Conservation (phyloP, 2,888 invertebrate species). For the Eubasilissa splendida region DNA sequence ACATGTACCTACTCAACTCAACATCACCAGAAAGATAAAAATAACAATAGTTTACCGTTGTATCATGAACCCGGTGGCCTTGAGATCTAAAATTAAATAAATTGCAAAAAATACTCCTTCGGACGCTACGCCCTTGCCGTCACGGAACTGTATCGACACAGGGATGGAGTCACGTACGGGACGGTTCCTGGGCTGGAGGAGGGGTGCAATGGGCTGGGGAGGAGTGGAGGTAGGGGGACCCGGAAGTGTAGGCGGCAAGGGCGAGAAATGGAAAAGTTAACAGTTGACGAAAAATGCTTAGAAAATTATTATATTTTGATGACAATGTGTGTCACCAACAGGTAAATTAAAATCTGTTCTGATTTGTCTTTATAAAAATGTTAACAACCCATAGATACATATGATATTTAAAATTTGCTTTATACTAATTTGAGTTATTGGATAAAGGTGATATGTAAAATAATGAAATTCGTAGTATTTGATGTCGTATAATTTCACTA, state of each 20-base stretch:
- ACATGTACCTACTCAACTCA: too few species aligned
- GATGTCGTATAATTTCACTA: too few species aligned
- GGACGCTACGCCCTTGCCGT: constrained; percentile 21
- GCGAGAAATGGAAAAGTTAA: constrained; percentile 21
- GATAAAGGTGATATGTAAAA: too few species aligned
- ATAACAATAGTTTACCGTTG: background rate
- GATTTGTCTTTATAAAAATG: too few species aligned
- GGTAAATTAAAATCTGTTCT: too few species aligned
- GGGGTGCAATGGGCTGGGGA: background rate
- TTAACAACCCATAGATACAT: too few species aligned
- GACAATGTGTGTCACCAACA: too few species aligned
- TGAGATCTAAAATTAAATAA: background rate
- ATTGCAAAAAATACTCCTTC: background rate
- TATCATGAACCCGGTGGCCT: background rate
- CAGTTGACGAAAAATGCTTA: background rate
- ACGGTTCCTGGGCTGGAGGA: constrained; percentile 1
- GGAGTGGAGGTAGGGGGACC: background rate
- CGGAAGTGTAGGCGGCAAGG: constrained; percentile 17
- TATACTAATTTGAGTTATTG: too few species aligned
- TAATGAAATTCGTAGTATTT: too few species aligned
- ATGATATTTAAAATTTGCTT: too few species aligned
- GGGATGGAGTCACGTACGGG: constrained; percentile 46
- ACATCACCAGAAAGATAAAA: background rate
- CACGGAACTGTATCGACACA: constrained; percentile 42
- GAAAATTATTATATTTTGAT: too few species aligned